phyloP scores from a whole-genome alignment of 1,140 invertebrate genomes.

The Drosophila tani region DNA sequence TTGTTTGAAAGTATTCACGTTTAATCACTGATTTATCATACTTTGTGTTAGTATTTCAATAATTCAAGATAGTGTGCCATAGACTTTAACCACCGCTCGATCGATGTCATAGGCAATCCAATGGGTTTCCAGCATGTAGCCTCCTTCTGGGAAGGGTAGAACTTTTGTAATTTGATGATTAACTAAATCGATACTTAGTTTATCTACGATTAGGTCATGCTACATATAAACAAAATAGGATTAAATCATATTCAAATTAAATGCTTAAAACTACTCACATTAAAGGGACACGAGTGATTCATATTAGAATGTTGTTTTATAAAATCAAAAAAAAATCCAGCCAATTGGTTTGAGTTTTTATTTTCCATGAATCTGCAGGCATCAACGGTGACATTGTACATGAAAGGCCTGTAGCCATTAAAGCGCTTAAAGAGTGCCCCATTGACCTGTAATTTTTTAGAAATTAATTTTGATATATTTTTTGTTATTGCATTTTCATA shows the following conservation, averaged over 20 bases:
- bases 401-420: slow-evolving; percentile 14
- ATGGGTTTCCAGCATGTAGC: slow-evolving; percentile 13
- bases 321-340: slow-evolving; percentile 1
- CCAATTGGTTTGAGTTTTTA: not conserved
- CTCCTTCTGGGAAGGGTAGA: slow-evolving; percentile 15
- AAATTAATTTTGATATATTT: too few relatives aligned
- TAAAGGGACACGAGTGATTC: slow-evolving; percentile 18
- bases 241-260: not conserved
- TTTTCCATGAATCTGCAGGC: slow-evolving; percentile 13
- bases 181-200: not conserved
- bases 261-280: not conserved
- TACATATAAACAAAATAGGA: too few relatives aligned
- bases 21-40: not conserved
- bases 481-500: not conserved
- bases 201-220: slow-evolving; percentile 13
- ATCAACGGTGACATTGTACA: slow-evolving; percentile 23
- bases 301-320: slow-evolving; percentile 1
- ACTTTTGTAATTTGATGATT: slow-evolving; percentile 14
- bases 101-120: slow-evolving; percentile 13
- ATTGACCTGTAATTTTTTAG: not conserved
- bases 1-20: not conserved
- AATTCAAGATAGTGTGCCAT: not conserved
- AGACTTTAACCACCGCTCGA: slow-evolving; percentile 9
- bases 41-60: too few relatives aligned
- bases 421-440: not conserved